Conservation (phyloP, 1,140 invertebrate genomes). For the Varroa destructor region DNA sequence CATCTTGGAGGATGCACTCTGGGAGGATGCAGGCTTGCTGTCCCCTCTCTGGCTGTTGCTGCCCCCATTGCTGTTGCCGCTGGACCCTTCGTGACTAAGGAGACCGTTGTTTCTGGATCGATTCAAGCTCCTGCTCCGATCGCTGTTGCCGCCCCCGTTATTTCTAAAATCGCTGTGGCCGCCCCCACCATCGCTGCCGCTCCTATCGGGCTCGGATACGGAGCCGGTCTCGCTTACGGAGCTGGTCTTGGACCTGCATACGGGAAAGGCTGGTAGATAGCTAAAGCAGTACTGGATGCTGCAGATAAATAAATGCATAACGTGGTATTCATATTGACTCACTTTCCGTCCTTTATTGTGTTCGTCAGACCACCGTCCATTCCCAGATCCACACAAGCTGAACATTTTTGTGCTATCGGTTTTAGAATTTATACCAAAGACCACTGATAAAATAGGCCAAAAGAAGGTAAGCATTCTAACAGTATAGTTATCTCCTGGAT, state of each 20-base stretch:
- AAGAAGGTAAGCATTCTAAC: too few relatives aligned
- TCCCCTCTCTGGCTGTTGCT: neutral
- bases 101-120: constrained; percentile 12
- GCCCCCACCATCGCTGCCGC: constrained; percentile 12
- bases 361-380: too few relatives aligned
- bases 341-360: too few relatives aligned
- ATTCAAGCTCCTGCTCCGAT: neutral
- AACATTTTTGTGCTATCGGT: too few relatives aligned
- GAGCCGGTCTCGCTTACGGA: neutral
- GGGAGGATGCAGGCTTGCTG: neutral
- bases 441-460: too few relatives aligned
- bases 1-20: neutral
- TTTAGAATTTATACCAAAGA: too few relatives aligned
- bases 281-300: too few relatives aligned
- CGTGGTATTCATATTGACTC: too few relatives aligned
- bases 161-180: constrained; percentile 6
- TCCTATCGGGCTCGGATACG: neutral
- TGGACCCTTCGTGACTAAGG: constrained; percentile 19
- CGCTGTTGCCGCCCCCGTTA: constrained; percentile 7
- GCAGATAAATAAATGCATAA: too few relatives aligned
- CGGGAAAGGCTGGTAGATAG: constrained; percentile 6
- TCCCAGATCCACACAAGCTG: too few relatives aligned
- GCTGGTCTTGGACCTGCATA: neutral
- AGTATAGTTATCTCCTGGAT: too few relatives aligned
- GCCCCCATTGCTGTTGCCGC: neutral